A percentile compares a stretch with the other conserved stretches of the same genome.
Conservation (phyloP, 2,113 vertebrate genomes). For the Chlamydotis undulata region DNA sequence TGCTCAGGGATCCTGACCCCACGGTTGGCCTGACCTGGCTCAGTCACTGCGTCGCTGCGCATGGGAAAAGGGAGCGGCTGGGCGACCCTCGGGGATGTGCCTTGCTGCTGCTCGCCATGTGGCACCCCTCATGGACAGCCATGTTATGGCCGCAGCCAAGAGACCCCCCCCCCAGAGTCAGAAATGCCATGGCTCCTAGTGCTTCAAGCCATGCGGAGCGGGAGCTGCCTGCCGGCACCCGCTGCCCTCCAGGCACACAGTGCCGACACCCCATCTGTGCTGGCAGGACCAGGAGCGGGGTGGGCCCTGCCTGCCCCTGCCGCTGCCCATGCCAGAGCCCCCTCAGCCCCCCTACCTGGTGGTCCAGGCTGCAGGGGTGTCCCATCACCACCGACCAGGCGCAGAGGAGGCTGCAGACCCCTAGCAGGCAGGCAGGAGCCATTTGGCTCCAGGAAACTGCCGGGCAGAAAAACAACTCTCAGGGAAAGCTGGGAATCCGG, state of each 20-base stretch:
- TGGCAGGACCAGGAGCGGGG: neutral
- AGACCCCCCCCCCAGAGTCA: neutral
- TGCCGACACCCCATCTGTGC: neutral
- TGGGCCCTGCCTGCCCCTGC: neutral
- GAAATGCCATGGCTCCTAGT: rapidly evolving
- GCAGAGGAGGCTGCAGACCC: conserved; percentile 28
- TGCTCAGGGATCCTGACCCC: neutral
- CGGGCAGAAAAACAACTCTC: neutral
- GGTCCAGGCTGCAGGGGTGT: conserved; percentile 33
- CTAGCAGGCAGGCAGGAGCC: conserved; percentile 23
- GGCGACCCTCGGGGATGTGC: neutral
- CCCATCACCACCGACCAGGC: neutral
- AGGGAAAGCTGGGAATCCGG: neutral
- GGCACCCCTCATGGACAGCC: neutral
- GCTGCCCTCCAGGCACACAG: rapidly evolving
- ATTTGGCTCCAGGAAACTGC: conserved; percentile 43
- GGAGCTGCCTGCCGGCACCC: neutral
- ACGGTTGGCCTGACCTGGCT: neutral
- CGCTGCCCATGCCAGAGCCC: rapidly evolving
- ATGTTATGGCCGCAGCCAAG: neutral
- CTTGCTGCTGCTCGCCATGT: neutral
- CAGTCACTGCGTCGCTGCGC: neutral
- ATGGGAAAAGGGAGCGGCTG: neutral
- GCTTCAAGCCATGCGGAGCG: rapidly evolving
- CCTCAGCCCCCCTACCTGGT: neutral